These are phyloP conservation scores for Drosophila yooni DNA, from an alignment of 2,888 invertebrate species.

Conservation along the genomic window DNA sequence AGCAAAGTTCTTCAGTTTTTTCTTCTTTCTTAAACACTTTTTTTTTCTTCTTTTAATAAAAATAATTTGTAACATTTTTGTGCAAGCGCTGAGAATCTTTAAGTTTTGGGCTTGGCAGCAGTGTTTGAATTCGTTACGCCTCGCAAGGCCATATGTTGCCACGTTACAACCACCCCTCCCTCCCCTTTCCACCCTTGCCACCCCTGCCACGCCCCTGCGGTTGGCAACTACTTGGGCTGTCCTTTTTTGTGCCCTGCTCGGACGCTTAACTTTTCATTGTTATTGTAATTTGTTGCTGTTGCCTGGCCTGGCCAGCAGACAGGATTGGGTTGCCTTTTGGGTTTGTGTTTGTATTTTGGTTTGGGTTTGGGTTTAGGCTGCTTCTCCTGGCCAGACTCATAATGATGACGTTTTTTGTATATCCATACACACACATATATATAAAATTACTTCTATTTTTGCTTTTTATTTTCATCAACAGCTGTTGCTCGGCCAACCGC, in stretches of 20 bases:
- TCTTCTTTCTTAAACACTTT: not conserved
- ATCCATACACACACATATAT: conserved; percentile 8
- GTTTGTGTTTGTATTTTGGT: conserved; percentile 11
- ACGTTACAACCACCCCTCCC: conserved; percentile 10
- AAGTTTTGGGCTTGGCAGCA: conserved; percentile 39
- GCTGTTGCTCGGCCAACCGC: conserved; percentile 70
- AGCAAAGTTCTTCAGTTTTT: conserved; percentile 5
- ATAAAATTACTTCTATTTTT: conserved; percentile 8
- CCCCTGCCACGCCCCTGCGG: conserved; percentile 16
- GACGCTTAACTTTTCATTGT: conserved; percentile 77
- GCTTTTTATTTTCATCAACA: conserved; percentile 52
- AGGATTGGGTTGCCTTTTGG: conserved; percentile 12
- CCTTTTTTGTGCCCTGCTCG: conserved; percentile 59
- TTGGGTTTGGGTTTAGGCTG: not conserved
- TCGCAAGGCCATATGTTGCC: conserved; percentile 68
- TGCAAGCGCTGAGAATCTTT: conserved; percentile 60
- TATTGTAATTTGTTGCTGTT: conserved; percentile 69
- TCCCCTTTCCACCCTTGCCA: not conserved
- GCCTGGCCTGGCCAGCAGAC: conserved; percentile 30
- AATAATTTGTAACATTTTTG: conserved; percentile 51
- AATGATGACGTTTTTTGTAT: conserved; percentile 62
- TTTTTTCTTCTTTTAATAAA: conserved; percentile 20
- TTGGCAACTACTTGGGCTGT: conserved; percentile 64
- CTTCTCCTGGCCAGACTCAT: conserved; percentile 45
- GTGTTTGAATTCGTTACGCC: conserved; percentile 38